Base-by-base conservation (phyloP, 2,113 vertebrate genomes). In the Halichoerus grypus region DNA sequence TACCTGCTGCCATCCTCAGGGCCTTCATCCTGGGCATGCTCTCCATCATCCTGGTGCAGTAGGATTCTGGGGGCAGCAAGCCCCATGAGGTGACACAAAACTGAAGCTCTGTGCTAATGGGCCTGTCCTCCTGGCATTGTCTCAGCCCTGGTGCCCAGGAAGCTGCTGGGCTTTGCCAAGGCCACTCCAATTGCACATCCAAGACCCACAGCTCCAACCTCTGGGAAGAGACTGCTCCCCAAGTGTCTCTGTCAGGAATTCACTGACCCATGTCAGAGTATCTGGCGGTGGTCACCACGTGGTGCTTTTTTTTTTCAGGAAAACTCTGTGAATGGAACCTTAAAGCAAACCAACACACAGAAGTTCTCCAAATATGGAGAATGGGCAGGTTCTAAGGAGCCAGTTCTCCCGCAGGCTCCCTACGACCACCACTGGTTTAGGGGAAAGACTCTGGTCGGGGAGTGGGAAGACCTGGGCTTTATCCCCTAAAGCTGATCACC, bases 301-400 rank as follows among this genome's bases (percentile, higher is more conserved):
- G 39, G 57, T 65, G 12, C 31, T 59, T 82, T 74, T 10, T 46
- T 74, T 13, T 46, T 11, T 71, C 10, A 79, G 71, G n/a, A 46
- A 57, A 74, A 22, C 5, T 9, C 65, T 57, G 26, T 6, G 28
- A 61, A 63, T 24, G 61, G 72, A 95, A 83, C 21, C n/a, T 13
- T 3, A 96, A 92, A 51, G 39, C n/a, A 65, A 87, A 79, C 7
- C 57, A 86, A 33, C 16, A 16, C 49, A 59, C 26, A n/a, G 16
- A 63, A 80, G 39, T 24, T 6, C 8, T 67, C 49, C 46, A 49
- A 7, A 61, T n/a, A 14, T 11, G 39, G 3, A 21, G 28, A 1
- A 0, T 0, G 0, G 4, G 24, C 31, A 21, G 8, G 49, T 28
- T 11, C 24, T 12, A 3, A 26, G 39, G 12, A 22, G 55, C 1